These are phyloP conservation scores for Dendropsophus ebraccatus DNA, from an alignment of 2,113 vertebrate genomes.

Conservation along the genomic window DNA sequence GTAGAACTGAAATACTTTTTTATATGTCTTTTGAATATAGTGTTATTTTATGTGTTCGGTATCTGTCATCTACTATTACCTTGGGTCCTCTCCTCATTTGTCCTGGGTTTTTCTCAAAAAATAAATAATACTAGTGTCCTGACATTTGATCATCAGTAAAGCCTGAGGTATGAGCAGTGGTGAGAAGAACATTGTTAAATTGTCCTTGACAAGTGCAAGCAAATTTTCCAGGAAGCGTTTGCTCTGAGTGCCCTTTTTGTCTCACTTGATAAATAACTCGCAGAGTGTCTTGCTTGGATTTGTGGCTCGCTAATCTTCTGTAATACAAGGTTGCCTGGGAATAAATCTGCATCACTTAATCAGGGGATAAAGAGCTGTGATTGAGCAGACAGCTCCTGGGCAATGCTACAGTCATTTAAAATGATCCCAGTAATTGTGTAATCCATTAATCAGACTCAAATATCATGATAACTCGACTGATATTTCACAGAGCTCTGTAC, in stretches of 20 bases:
- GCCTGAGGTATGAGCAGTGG: conserved; percentile 30
- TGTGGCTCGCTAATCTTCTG: conserved; percentile 61
- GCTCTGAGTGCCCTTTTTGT: conserved; percentile 54
- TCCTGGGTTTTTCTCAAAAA: background rate
- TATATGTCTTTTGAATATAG: background rate
- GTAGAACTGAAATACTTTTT: background rate
- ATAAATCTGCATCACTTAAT: conserved; percentile 71
- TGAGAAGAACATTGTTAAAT: conserved; percentile 44
- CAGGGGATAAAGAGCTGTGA: conserved; percentile 71
- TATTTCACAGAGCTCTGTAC: conserved; percentile 15
- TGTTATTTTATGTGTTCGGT: background rate
- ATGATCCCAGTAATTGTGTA: conserved; percentile 70
- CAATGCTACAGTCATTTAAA: conserved; percentile 68
- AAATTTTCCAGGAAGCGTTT: conserved; percentile 40
- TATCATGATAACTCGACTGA: conserved; percentile 48
- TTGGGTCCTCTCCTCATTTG: background rate
- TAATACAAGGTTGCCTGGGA: conserved; percentile 67
- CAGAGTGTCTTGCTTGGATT: conserved; percentile 58
- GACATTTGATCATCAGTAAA: conserved; percentile 1
- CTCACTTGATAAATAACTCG: conserved; percentile 57
- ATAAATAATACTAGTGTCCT: conserved; percentile 20
- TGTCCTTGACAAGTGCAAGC: conserved; percentile 52
- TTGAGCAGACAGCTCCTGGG: conserved; percentile 68
- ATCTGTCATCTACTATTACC: background rate
- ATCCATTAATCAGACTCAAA: conserved; percentile 70